Conservation (phyloP, 2,113 vertebrate genomes). For the Bothrops jararaca region DNA sequence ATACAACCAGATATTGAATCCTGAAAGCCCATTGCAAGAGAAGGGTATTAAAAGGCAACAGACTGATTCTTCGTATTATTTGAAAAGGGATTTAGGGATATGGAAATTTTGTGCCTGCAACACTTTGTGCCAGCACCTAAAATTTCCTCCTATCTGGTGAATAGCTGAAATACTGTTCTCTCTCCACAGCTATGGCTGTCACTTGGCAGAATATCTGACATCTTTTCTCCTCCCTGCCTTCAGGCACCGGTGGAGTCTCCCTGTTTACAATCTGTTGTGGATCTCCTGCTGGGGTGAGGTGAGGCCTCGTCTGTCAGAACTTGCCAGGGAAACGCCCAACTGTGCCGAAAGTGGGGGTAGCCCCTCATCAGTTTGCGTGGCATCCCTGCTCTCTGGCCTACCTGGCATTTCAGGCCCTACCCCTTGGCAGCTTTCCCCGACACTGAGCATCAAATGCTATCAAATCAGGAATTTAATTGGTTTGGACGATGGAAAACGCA, state of each 20-base stretch:
- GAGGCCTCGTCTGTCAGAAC: conserved; percentile 48
- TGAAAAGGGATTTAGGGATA: neutral
- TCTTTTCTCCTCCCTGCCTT: conserved; percentile 55
- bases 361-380: conserved; percentile 7
- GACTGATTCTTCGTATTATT: neutral
- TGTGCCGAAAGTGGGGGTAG: conserved; percentile 7
- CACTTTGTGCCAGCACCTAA: neutral
- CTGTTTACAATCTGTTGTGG: conserved; percentile 69
- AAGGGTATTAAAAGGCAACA: neutral
- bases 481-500: neutral
- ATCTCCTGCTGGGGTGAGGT: conserved; percentile 62
- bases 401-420: conserved; percentile 21
- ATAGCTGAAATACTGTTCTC: neutral
- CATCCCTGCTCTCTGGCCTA: conserved; percentile 22
- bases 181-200: neutral
- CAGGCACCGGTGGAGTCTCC: conserved; percentile 61
- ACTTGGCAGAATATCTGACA: conserved; percentile 24
- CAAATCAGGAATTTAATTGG: neutral
- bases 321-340: conserved; percentile 16
- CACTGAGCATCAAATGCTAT: neutral
- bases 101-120: neutral
- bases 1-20: neutral
- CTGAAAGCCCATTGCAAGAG: neutral
- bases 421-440: conserved; percentile 11
- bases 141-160: neutral